Evolutionary conservation across 2,888 invertebrate species (phyloP).

Genomic region (Aspidiotus destructor): DNA sequence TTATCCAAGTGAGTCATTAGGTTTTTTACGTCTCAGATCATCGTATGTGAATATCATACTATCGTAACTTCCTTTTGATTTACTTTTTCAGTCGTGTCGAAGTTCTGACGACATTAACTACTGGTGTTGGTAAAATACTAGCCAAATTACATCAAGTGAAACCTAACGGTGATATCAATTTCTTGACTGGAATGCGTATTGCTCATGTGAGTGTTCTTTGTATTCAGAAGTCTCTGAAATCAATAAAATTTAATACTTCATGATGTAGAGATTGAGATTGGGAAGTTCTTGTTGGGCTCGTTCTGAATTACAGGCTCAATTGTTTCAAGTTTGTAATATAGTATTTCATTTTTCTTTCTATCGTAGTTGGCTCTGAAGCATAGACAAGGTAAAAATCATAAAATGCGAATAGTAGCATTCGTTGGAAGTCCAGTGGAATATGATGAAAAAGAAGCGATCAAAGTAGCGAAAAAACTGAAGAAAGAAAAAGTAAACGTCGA

Average conservation of each 20-base stretch:
- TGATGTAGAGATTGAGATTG: background rate
- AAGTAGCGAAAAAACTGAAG: slow-evolving; percentile 91
- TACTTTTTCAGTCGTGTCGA: slow-evolving; percentile 52
- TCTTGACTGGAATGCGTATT: slow-evolving; percentile 86
- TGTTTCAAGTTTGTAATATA: background rate
- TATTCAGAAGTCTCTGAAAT: too few relatives aligned
- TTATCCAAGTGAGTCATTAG: slow-evolving; percentile 61
- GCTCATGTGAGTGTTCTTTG: slow-evolving; percentile 75
- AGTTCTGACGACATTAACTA: slow-evolving; percentile 90
- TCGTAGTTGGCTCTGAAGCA: slow-evolving; percentile 81
- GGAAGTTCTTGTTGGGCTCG: background rate
- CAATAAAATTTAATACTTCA: too few relatives aligned
- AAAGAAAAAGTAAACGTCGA: slow-evolving; percentile 99
- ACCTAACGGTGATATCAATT: slow-evolving; percentile 80
- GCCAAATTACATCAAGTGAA: slow-evolving; percentile 91
- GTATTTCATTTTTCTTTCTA: slow-evolving; percentile 16
- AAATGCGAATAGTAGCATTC: slow-evolving; percentile 96
- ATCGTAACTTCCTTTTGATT: background rate
- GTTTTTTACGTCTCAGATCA: background rate
- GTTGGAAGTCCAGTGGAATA: slow-evolving; percentile 89
- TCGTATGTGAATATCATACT: background rate
- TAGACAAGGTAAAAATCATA: slow-evolving; percentile 97
- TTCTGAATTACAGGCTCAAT: too few relatives aligned
- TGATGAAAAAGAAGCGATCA: slow-evolving; percentile 86
- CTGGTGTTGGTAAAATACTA: slow-evolving; percentile 88